These are phyloP conservation scores for Clamator glandarius DNA, from an alignment of 2,797 vertebrate species.

Conservation along the genomic window DNA sequence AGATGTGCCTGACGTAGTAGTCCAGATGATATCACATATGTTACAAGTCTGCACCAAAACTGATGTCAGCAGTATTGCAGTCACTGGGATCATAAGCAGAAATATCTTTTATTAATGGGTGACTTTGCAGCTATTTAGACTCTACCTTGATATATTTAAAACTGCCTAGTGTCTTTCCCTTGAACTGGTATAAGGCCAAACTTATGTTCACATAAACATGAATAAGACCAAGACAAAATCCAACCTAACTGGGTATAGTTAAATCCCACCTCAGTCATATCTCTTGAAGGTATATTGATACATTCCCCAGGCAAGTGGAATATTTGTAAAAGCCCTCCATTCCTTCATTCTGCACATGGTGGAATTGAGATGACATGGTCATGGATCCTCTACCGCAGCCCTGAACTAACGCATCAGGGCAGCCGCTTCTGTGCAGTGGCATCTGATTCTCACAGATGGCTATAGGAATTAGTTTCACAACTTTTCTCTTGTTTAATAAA, in stretches of 20 bases:
- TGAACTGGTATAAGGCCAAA: not conserved
- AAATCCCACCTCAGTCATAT: not conserved
- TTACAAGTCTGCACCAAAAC: not conserved
- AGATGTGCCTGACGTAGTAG: not conserved
- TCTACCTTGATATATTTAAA: not conserved
- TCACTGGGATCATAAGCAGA: not conserved
- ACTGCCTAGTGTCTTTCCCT: not conserved
- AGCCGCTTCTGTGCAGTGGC: not conserved
- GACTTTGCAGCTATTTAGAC: not conserved
- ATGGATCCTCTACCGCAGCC: not conserved
- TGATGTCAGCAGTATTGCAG: not conserved
- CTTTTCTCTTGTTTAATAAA: not conserved
- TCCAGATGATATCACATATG: not conserved
- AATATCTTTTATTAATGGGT: not conserved
- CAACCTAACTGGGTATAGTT: not conserved
- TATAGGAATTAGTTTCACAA: not conserved
- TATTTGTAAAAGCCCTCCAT: not conserved
- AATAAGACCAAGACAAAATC: not conserved
- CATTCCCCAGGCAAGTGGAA: not conserved
- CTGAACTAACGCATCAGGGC: not conserved
- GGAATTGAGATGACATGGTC: not conserved
- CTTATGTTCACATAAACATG: not conserved
- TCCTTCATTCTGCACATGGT: not conserved
- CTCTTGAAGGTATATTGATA: not conserved
- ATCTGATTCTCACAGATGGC: not conserved